Base-by-base conservation (phyloP, 2,797 vertebrate genomes). In the Vultur gryphus region DNA sequence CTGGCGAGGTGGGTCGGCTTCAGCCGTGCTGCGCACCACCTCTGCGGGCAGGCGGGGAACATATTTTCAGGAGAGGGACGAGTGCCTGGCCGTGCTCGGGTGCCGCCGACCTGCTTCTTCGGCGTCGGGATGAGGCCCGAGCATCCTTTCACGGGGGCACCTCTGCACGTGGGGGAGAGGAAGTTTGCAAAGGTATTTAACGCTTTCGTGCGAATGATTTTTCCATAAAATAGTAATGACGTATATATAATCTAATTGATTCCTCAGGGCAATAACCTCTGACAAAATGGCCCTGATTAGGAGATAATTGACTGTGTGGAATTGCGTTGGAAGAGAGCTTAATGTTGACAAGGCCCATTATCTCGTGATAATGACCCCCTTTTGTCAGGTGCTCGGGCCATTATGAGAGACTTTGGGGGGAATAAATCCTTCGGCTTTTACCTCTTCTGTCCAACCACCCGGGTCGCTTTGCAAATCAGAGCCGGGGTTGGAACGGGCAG, bases 181-280 rank as follows among this genome's bases (percentile, higher is more conserved):
- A 64, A 71, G 37, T 79, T 41, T 28, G 67, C 15, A 4, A 57
- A n/a, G 84, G 94, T 96, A 75, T 96, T 98, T 94, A 97, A 97
- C 96, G 92, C 96, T 97, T 97, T 91, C 85, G 31, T 52, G 96
- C 20, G 95, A 97, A 91, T 71, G 95, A 90, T 96, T 97, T 97
- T 94, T 43, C 97, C 95, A 95, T 98, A 96, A 97, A 97, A 87
- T 94, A 96, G 93, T 96, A 97, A 96, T 85, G 96, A 80, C 49
- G 55, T 91, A 79, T 83, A 73, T 92, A 86, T 82, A 93, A 90
- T 83, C 85, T 94, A 96, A 98, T 98, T 97, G 98, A 98, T 97
- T 98, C 97, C 98, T 97, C 51, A 83, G 98, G 98, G 98, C 98
- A 97, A 97, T 97, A 97, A 98, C 98, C 98, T 98, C 98, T 97